phyloP scores from a whole-genome alignment of 2,888 invertebrate species.

The Drosophila acutilabella region DNA sequence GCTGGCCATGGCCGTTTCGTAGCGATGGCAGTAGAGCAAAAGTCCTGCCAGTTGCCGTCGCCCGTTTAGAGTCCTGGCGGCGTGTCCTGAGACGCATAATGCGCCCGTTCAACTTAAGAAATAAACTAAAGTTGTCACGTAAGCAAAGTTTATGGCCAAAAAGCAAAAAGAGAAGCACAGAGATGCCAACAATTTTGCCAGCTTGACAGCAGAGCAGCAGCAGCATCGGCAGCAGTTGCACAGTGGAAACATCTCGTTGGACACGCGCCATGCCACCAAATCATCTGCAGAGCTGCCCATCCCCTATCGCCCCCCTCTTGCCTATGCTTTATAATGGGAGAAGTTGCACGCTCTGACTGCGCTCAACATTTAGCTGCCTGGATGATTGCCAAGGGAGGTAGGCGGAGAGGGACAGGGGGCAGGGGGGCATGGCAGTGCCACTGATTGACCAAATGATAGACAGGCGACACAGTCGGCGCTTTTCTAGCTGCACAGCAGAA shows the following conservation, averaged over 20 bases:
- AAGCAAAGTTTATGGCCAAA: constrained; percentile 79
- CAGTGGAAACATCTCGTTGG: constrained; percentile 67
- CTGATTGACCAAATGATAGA: constrained; percentile 75
- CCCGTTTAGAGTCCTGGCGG: constrained; percentile 13
- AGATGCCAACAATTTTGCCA: constrained; percentile 52
- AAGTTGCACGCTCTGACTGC: constrained; percentile 55
- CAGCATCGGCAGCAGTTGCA: constrained; percentile 50
- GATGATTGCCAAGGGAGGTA: constrained; percentile 30
- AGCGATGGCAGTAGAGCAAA: constrained; percentile 21
- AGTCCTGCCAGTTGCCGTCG: constrained; percentile 21
- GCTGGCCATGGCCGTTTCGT: constrained; percentile 8
- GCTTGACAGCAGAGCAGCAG: constrained; percentile 19
- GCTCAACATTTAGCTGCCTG: constrained; percentile 65
- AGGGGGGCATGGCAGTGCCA: constrained; percentile 41
- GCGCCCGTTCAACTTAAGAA: constrained; percentile 65
- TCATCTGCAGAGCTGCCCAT: constrained; percentile 60
- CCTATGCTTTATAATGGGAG: constrained; percentile 28
- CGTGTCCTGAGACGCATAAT: constrained; percentile 48
- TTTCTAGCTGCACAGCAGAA: constrained; percentile 13
- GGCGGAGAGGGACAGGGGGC: not conserved
- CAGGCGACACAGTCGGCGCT: constrained; percentile 49
- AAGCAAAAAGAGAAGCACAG: constrained; percentile 41
- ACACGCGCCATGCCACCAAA: constrained; percentile 76
- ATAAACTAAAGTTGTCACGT: constrained; percentile 82
- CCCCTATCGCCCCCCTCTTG: not conserved